These are phyloP conservation scores for Brachionus plicatilis DNA, from an alignment of 1,140 invertebrate species.

Conservation along the genomic window DNA sequence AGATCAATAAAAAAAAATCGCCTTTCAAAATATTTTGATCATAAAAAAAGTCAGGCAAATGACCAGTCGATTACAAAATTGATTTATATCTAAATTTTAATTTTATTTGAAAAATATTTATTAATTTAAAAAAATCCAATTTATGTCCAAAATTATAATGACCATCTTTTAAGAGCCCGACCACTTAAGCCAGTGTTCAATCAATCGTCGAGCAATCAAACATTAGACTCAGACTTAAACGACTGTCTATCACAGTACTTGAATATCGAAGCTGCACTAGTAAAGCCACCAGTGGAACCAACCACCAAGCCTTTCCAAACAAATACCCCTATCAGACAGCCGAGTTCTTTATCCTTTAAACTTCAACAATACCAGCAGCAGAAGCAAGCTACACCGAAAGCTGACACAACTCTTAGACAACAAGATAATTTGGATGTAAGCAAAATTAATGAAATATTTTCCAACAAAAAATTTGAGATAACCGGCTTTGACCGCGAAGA, in stretches of 20 bases:
- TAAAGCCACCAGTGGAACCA: not conserved
- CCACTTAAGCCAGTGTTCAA: not conserved
- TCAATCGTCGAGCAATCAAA: conserved; percentile 4
- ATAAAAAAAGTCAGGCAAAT: too few relatives aligned
- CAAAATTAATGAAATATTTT: conserved; percentile 19
- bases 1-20: too few relatives aligned
- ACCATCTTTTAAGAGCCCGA: not conserved
- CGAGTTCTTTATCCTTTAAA: not conserved
- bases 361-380: conserved; percentile 26
- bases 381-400: not conserved
- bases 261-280: not conserved
- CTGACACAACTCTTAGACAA: not conserved
- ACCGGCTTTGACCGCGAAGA: conserved; percentile 23
- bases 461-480: conserved; percentile 4
- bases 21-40: too few relatives aligned
- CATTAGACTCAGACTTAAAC: conserved; percentile 35
- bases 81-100: too few relatives aligned
- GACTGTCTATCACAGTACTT: conserved; percentile 36
- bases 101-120: too few relatives aligned
- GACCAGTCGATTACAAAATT: too few relatives aligned
- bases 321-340: not conserved
- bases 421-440: not conserved
- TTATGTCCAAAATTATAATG: not conserved
- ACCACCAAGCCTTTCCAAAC: not conserved
- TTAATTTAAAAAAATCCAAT: too few relatives aligned